phyloP scores from a whole-genome alignment of 2,797 vertebrate species.

The Alosa sapidissima region DNA sequence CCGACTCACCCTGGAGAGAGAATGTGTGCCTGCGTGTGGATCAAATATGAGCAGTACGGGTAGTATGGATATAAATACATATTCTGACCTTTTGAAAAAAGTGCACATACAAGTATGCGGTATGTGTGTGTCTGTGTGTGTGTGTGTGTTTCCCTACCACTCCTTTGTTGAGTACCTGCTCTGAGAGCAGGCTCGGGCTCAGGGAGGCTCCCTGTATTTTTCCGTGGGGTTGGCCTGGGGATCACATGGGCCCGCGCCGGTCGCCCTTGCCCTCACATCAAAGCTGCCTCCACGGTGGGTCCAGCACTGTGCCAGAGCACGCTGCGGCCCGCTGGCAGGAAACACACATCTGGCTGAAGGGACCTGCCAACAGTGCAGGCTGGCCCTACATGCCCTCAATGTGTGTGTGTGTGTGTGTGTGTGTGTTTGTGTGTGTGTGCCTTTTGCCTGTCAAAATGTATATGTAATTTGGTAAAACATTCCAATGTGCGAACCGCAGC shows the following conservation, averaged over 20 bases:
- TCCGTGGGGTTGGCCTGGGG: conserved; percentile 69
- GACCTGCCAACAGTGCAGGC: conserved; percentile 58
- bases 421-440: conserved; percentile 26
- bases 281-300: conserved; percentile 56
- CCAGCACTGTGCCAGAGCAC: conserved; percentile 58
- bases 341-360: conserved; percentile 64
- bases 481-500: conserved; percentile 10
- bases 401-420: conserved; percentile 24
- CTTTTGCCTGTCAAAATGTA: conserved; percentile 1
- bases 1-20: neutral
- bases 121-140: conserved; percentile 5
- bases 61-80: neutral
- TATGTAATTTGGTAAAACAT: conserved; percentile 4
- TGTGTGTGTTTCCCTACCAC: conserved; percentile 34
- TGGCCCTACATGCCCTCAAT: neutral
- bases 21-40: neutral
- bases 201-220: conserved; percentile 70
- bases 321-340: conserved; percentile 63
- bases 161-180: conserved; percentile 47
- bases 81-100: neutral
- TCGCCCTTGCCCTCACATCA: conserved; percentile 53
- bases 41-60: neutral
- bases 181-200: conserved; percentile 59
- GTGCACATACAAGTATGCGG: neutral
- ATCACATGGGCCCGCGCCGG: conserved; percentile 60